Evolutionary conservation across 2,797 vertebrate genomes (phyloP).

Genomic region (Pangasius djambal): DNA sequence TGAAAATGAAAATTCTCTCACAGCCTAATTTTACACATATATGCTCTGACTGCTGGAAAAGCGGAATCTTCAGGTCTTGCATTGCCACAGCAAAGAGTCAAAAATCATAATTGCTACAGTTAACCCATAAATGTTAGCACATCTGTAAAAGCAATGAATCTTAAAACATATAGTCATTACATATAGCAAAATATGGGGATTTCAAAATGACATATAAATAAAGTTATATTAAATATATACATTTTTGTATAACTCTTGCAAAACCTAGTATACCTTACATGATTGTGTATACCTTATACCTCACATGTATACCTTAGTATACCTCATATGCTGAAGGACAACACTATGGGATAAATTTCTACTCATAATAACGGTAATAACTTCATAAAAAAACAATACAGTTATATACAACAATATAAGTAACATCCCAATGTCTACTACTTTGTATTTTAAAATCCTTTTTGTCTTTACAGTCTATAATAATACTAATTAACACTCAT

Average conservation of each 20-base stretch:
- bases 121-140: background rate
- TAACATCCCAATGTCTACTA: background rate
- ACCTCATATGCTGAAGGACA: background rate
- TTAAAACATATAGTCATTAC: background rate
- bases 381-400: background rate
- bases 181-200: background rate
- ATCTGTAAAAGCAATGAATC: background rate
- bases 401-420: background rate
- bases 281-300: background rate
- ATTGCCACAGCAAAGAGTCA: background rate
- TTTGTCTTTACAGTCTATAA: background rate
- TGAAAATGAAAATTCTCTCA: no score
- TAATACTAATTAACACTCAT: background rate
- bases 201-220: background rate
- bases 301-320: background rate
- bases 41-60: background rate
- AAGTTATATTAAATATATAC: background rate
- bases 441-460: background rate
- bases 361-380: background rate
- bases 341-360: background rate
- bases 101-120: background rate
- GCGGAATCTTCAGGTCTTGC: background rate
- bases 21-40: no score
- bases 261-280: background rate
- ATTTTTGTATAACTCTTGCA: background rate